A percentile compares a stretch with the other conserved stretches of the same genome.
phyloP scores from a whole-genome alignment of 2,888 invertebrate species.

The Drosophila aldrichi region DNA sequence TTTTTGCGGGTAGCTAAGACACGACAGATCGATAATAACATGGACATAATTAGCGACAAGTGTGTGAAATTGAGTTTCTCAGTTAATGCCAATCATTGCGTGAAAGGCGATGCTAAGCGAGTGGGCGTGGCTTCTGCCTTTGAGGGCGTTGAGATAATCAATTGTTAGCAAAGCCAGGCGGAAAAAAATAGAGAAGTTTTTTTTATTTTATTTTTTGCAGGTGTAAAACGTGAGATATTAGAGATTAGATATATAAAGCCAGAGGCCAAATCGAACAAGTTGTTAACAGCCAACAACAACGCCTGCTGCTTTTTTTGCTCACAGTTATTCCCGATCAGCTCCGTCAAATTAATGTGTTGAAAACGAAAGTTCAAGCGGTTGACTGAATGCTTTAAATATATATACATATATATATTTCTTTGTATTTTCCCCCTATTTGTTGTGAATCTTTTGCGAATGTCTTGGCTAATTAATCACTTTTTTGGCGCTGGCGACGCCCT shows the following conservation, averaged over 20 bases:
- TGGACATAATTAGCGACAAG: constrained; percentile 70
- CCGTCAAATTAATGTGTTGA: constrained; percentile 62
- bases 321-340: constrained; percentile 48
- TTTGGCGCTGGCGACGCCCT: constrained; percentile 47
- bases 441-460: constrained; percentile 25
- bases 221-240: constrained; percentile 25
- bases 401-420: neutral
- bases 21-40: constrained; percentile 55
- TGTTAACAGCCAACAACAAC: constrained; percentile 56
- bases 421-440: neutral
- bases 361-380: constrained; percentile 66
- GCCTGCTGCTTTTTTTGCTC: constrained; percentile 45
- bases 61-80: constrained; percentile 72
- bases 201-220: constrained; percentile 17
- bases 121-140: constrained; percentile 28
- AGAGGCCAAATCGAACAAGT: constrained; percentile 36
- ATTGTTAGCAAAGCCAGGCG: constrained; percentile 28
- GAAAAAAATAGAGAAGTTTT: constrained; percentile 16
- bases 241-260: constrained; percentile 10
- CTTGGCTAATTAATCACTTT: constrained; percentile 64
- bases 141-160: constrained; percentile 33
- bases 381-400: constrained; percentile 19
- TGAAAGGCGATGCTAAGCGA: constrained; percentile 29
- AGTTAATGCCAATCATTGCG: constrained; percentile 40
- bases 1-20: constrained; percentile 39